Conservation (phyloP, 2,888 invertebrate genomes). For the Trichogramma evanescens region DNA sequence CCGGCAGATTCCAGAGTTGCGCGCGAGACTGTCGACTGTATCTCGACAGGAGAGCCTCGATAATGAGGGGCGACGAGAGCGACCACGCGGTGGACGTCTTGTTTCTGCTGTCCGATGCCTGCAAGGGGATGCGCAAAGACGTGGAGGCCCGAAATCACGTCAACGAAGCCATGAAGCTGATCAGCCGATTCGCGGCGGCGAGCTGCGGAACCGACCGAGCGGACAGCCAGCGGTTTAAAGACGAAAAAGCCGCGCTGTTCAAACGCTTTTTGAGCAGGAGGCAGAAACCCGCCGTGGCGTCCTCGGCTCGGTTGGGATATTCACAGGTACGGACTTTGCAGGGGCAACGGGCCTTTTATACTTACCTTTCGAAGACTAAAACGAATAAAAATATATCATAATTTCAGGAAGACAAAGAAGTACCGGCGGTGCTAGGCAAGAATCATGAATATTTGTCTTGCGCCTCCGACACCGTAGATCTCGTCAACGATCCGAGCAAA, state of each 20-base stretch:
- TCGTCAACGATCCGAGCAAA: slow-evolving; percentile 26
- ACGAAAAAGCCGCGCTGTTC: slow-evolving; percentile 21
- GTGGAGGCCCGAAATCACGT: slow-evolving; percentile 16
- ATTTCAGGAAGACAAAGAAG: background rate
- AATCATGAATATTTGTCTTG: slow-evolving; percentile 27
- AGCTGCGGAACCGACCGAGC: background rate
- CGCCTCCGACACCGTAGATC: slow-evolving; percentile 36
- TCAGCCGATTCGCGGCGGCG: slow-evolving; percentile 19
- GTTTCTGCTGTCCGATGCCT: slow-evolving; percentile 9
- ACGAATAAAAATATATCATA: background rate
- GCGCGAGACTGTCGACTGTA: slow-evolving; percentile 6
- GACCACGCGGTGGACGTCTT: slow-evolving; percentile 1
- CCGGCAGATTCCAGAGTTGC: slow-evolving; percentile 1
- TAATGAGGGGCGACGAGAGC: background rate
- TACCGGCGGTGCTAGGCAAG: slow-evolving; percentile 25
- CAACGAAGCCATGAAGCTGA: slow-evolving; percentile 24
- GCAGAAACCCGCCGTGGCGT: background rate
- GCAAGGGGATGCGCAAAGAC: background rate
- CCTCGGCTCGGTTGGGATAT: background rate
- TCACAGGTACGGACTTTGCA: background rate
- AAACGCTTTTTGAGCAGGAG: slow-evolving; percentile 19
- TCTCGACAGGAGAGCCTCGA: background rate
- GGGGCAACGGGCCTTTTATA: background rate
- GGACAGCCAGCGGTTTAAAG: slow-evolving; percentile 11
- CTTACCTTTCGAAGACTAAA: background rate